Evolutionary conservation across 1,140 invertebrate species (phyloP).

Genomic region (Bursaphelenchus mucronatus): DNA sequence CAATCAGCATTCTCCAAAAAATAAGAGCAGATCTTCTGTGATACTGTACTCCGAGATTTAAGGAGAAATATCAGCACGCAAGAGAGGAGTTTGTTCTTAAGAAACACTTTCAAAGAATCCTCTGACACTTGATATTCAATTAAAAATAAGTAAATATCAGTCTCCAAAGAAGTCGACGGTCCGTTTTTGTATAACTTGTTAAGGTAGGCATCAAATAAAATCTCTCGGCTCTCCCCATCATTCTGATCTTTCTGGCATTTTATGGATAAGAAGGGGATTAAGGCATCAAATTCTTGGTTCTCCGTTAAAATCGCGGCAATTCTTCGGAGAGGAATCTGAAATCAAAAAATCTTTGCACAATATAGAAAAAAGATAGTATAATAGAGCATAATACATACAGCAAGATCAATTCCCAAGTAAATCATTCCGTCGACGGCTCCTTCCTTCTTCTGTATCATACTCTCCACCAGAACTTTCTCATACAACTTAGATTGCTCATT

Average conservation of each 20-base stretch:
- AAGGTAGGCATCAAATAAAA: conserved; percentile 40
- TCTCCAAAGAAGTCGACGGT: too few relatives aligned
- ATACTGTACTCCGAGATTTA: too few relatives aligned
- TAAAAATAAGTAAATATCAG: too few relatives aligned
- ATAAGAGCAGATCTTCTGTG: too few relatives aligned
- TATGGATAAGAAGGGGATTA: conserved; percentile 32
- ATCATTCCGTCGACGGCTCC: conserved; percentile 35
- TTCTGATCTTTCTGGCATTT: conserved; percentile 33
- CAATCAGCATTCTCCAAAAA: too few relatives aligned
- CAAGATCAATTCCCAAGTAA: conserved; percentile 36
- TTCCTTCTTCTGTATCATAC: not conserved
- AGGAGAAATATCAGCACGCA: too few relatives aligned
- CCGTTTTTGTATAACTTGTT: conserved; percentile 26
- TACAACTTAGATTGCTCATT: conserved; percentile 11
- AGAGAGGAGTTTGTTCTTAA: too few relatives aligned
- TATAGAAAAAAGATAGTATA: too few relatives aligned
- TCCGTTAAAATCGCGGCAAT: conserved; percentile 30
- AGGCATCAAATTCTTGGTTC: conserved; percentile 20
- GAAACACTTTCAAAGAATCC: too few relatives aligned
- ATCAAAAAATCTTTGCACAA: not conserved
- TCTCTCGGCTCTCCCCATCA: conserved; percentile 23
- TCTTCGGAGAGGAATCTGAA: conserved; percentile 33
- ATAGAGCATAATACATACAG: conserved; percentile 19
- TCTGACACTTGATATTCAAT: too few relatives aligned
- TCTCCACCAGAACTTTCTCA: conserved; percentile 10